A percentile compares a stretch with the other conserved stretches of the same genome.
Evolutionary conservation across 2,797 vertebrate genomes (phyloP).

Genomic region (Galago senegalensis): DNA sequence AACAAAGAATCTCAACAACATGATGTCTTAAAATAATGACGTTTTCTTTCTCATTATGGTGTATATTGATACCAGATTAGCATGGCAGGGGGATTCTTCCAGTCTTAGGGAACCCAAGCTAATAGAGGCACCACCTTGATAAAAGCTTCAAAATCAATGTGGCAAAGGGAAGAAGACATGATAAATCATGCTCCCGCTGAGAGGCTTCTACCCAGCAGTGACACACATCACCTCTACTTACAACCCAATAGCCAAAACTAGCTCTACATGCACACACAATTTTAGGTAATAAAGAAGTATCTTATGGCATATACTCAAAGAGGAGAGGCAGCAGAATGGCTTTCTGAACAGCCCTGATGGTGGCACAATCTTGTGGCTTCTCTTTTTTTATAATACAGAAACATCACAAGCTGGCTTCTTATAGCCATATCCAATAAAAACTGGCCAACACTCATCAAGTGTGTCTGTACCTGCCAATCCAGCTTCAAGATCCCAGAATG

Average conservation of each 20-base stretch:
- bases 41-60: background rate
- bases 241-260: background rate
- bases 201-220: background rate
- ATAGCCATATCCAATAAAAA: background rate
- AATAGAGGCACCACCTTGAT: background rate
- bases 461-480: background rate
- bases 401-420: background rate
- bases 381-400: background rate
- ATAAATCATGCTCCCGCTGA: background rate
- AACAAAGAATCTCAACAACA: conserved; percentile 22
- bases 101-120: background rate
- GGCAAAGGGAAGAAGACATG: background rate
- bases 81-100: background rate
- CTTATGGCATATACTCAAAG: background rate
- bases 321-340: background rate
- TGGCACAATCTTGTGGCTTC: background rate
- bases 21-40: background rate
- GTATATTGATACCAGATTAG: background rate
- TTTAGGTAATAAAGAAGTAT: background rate
- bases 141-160: background rate
- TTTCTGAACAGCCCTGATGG: background rate
- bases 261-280: background rate
- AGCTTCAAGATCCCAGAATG: background rate
- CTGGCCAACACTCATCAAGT: background rate
- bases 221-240: background rate